These are phyloP conservation scores for Echiichthys vipera DNA, from an alignment of 2,797 vertebrate genomes.

Conservation along the genomic window DNA sequence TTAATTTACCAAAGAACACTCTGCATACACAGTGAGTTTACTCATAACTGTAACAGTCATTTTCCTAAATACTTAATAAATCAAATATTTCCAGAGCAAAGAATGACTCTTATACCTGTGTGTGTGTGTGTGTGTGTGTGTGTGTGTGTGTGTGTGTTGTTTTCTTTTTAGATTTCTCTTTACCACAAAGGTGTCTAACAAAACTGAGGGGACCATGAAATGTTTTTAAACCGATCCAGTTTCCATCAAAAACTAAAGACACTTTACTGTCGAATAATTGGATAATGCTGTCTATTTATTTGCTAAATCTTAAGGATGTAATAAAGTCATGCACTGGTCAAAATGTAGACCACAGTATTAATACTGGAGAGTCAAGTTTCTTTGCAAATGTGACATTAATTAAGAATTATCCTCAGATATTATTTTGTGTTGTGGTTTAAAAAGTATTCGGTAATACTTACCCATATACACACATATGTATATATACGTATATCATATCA, in stretches of 20 bases:
- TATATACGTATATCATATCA: no score
- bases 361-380: background rate
- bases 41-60: no score
- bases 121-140: no score
- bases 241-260: background rate
- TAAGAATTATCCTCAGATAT: background rate
- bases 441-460: no score
- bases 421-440: background rate
- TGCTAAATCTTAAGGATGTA: background rate
- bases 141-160: no score
- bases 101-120: background rate
- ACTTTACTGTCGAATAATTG: background rate
- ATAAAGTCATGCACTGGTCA: background rate
- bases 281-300: background rate
- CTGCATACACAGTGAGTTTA: background rate
- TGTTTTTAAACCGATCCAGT: background rate
- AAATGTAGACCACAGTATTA: background rate
- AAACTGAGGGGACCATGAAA: background rate
- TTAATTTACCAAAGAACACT: background rate
- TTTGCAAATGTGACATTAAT: background rate
- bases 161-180: background rate
- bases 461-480: no score
- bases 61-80: no score
- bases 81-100: slow-evolving; percentile 31
- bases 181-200: background rate